Base-by-base conservation (phyloP, 2,113 vertebrate species). In the Rhinopomastus cyanomelas region DNA sequence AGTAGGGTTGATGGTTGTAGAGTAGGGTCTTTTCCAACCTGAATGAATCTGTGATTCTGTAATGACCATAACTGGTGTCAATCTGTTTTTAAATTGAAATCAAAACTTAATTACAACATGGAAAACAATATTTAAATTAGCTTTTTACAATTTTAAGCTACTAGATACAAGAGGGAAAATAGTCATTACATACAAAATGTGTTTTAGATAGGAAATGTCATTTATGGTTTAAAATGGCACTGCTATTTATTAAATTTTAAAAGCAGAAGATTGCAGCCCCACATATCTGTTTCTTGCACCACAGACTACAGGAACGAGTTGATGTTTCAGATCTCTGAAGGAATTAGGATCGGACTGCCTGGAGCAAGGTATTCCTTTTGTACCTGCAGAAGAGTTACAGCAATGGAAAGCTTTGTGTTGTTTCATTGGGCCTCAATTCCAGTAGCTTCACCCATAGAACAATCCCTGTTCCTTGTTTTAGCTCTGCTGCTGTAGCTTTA, bases 341-440 rank as follows among this genome's bases (percentile, higher is more conserved):
- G 25, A 87, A 61, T 12, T 60, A 25, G 8, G 2, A 59, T 89
- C 72, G 37, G 3, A 1, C 46, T 83, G 51, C 36, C 46, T 62
- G 6, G 52, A 59, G 48, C 68, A 49, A 61, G 32, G 12, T 44
- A 13, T 79, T 85, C 25, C 39, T 89, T 57, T 55, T 51, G 32
- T 46, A 48, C 20, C 20, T 85, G 32, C 66, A 74, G 60, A 77
- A 81, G 18, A 39, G 16, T 59, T 69, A 37, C 32, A 53, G 34
- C 2, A 2, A 37, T 46, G 51, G 65, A 75, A 85, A 87, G 17
- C 19, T 69, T 26, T 61, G 55, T 53, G 25, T 85, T 77, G 39
- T 90, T 91, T 81, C 81, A 34, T 37, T 66, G 49, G 13, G 21
- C 85, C 96, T 95, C 84, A 73, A 62, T 87, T 88, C 17, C 52